Conservation (phyloP, 2,797 vertebrate species). For the Oreochromis grahami region DNA sequence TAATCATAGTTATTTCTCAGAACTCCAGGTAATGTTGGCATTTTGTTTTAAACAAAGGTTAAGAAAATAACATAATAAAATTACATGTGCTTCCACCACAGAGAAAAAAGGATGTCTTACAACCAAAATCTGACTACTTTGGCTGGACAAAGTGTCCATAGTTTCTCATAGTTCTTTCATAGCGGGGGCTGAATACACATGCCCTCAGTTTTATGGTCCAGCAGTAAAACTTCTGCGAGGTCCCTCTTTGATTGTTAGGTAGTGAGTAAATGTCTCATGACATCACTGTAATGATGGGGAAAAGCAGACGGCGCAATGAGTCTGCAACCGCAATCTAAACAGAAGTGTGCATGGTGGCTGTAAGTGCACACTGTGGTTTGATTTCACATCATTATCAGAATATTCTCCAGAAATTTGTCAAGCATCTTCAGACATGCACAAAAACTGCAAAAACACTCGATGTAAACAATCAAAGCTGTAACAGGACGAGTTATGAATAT, state of each 20-base stretch:
- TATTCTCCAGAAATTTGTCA: background rate
- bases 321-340: background rate
- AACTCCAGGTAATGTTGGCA: background rate
- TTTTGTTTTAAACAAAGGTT: background rate
- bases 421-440: background rate
- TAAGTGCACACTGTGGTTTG: background rate
- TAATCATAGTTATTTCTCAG: background rate
- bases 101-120: background rate
- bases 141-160: background rate
- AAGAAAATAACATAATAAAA: background rate
- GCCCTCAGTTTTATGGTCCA: background rate
- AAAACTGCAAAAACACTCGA: background rate
- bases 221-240: background rate
- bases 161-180: background rate
- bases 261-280: constrained; percentile 2
- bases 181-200: background rate
- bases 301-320: background rate
- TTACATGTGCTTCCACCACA: background rate
- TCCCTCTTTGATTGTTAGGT: constrained; percentile 3
- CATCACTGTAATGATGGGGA: background rate
- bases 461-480: background rate
- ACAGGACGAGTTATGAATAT: background rate
- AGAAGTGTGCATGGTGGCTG: background rate
- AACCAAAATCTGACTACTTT: background rate
- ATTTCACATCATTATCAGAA: background rate